phyloP scores from a whole-genome alignment of 2,888 invertebrate species.

The Syrista parreyssii region DNA sequence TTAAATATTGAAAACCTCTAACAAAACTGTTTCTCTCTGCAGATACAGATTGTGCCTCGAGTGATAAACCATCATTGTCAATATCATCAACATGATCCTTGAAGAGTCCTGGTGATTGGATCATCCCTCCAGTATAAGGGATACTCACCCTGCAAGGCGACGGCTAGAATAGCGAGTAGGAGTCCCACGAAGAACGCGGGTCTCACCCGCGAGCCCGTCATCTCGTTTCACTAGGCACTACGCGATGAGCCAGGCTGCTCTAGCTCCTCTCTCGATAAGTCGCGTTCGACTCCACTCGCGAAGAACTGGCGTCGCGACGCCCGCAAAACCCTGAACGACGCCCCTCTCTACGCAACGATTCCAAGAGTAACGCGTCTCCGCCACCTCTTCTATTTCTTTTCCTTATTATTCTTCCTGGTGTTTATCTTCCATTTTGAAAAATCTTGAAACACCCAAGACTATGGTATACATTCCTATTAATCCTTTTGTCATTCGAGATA shows the following conservation, averaged over 20 bases:
- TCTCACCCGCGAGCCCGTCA: constrained; percentile 71
- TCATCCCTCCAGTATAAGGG: background rate
- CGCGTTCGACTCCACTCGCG: constrained; percentile 59
- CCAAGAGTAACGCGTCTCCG: constrained; percentile 1
- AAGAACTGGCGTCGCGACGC: constrained; percentile 57
- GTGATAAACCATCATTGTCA: background rate
- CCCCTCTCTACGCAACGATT: constrained; percentile 33
- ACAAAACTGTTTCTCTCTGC: background rate
- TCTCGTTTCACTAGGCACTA: constrained; percentile 68
- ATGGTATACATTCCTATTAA: background rate
- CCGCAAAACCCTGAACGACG: constrained; percentile 49
- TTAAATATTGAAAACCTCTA: background rate
- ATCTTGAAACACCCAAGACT: background rate
- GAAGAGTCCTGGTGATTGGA: constrained; percentile 1
- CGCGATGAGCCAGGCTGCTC: constrained; percentile 60
- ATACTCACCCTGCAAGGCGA: constrained; percentile 71
- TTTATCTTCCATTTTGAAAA: background rate
- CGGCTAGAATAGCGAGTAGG: constrained; percentile 69
- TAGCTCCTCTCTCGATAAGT: constrained; percentile 54
- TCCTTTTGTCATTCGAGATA: background rate
- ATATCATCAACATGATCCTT: background rate
- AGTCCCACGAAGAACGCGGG: constrained; percentile 69
- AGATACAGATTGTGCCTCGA: background rate
- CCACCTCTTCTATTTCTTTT: constrained; percentile 18
- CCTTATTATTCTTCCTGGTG: constrained; percentile 16